Evolutionary conservation across 64 coral and sea anemone genomes (phyloP), one percentile per base, ranked within the genome.

Genomic region (Montipora efflorescens): DNA sequence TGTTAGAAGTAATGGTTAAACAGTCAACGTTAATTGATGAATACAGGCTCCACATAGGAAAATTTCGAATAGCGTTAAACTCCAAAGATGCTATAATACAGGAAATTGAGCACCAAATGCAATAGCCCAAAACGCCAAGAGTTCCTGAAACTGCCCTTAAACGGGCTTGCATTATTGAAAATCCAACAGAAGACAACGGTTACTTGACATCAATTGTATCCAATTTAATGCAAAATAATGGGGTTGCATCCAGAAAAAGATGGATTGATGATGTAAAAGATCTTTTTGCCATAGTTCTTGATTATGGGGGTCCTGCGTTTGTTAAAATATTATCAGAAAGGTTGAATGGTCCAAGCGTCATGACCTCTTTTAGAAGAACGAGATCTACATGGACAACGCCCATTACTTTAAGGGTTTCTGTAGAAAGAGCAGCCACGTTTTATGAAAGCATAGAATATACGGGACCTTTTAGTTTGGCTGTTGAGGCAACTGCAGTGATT

Each of bases 271-370:
- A 87, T 52, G 82, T 78, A 43, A 88, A 94, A 50, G 70, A 77
- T 55, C 36, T 94, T 44, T 94, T 94, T 89, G 85, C 92, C 15
- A 89, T 74, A 9, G 76, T 89, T 83, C 67, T 94, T 58, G 85
- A 94, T 82, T 94, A 94, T 71, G 92, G 92, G 47, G 92, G 92
- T 3, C 78, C 49, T 20, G 49, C 78, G 0, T 23, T 57, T 1
- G 48, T 11, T 23, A 80, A 58, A 80, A 80, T 57, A 0, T n/a
- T 80, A 23, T 58, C 19, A 57, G 49, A 80, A 25, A 80, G 50
- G 9, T 23, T 80, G 16, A 25, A 23, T 22, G 78, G 78, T 2
- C 19, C 78, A 57, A 80, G 78, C 20, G 19, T 80, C n/a, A 21
- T 0, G 78, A 80, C 78, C 78, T 21, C 14, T 23, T 57, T 23